Conservation (phyloP, 2,888 invertebrate genomes). For the Ctenicera cuprea region DNA sequence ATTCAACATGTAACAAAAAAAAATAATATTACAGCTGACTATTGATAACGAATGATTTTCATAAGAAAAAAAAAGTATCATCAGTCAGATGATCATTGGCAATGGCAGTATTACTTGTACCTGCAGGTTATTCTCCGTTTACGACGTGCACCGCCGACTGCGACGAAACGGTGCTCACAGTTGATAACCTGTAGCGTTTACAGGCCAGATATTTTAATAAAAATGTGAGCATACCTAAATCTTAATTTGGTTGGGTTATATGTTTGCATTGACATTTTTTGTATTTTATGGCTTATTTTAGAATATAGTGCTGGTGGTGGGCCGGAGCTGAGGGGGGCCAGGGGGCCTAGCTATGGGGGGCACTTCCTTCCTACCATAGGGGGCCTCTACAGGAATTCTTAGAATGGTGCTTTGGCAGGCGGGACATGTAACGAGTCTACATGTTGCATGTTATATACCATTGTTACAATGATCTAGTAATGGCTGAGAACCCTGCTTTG, state of each 20-base stretch:
- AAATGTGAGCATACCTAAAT: constrained; percentile 57
- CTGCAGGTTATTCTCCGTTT: constrained; percentile 64
- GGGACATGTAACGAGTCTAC: constrained; percentile 51
- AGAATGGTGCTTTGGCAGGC: constrained; percentile 49
- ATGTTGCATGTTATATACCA: constrained; percentile 53
- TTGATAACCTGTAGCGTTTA: constrained; percentile 70
- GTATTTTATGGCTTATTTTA: constrained; percentile 65
- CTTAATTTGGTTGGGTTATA: constrained; percentile 58
- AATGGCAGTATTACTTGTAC: constrained; percentile 65
- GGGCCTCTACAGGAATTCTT: constrained; percentile 56
- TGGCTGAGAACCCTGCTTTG: constrained; percentile 47
- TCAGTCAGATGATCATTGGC: constrained; percentile 66
- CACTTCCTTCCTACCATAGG: constrained; percentile 64
- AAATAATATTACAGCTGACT: too few species aligned
- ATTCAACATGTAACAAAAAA: too few species aligned
- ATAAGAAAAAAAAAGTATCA: background rate
- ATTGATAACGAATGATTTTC: too few species aligned
- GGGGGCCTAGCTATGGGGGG: constrained; percentile 54
- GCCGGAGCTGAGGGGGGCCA: constrained; percentile 22
- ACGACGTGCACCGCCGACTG: constrained; percentile 67
- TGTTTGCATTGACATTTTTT: constrained; percentile 63
- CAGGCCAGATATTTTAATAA: constrained; percentile 64
- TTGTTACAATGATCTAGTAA: constrained; percentile 58
- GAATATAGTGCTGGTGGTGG: constrained; percentile 46
- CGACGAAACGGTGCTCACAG: constrained; percentile 65